A percentile compares a stretch with the other conserved stretches of the same genome.
Conservation (phyloP, 2,113 vertebrate species). For the Procavia capensis region DNA sequence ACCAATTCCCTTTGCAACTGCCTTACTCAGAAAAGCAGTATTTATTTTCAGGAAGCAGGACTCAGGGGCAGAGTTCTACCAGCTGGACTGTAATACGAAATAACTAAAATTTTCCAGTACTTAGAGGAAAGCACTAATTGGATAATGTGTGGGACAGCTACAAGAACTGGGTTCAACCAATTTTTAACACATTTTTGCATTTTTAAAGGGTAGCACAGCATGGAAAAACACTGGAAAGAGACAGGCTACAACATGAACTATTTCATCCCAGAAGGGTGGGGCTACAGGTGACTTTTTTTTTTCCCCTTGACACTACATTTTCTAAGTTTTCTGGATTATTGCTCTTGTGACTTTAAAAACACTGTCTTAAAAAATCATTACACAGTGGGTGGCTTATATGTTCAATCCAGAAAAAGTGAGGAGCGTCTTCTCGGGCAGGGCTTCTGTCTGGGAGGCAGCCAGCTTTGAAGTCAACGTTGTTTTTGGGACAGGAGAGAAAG, state of each 20-base stretch:
- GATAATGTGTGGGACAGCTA: conserved; percentile 53
- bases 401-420: neutral
- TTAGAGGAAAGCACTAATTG: conserved; percentile 52
- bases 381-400: neutral
- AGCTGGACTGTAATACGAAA: conserved; percentile 6
- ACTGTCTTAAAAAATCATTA: neutral
- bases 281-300: neutral
- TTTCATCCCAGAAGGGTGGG: neutral
- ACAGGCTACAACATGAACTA: neutral
- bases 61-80: neutral
- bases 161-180: neutral
- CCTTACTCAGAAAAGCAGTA: neutral
- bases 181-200: neutral
- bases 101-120: conserved; percentile 57
- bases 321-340: neutral
- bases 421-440: neutral
- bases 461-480: neutral
- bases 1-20: neutral
- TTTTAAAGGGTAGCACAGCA: conserved; percentile 5
- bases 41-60: neutral
- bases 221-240: neutral
- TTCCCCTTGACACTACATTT: neutral
- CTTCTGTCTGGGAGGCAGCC: neutral
- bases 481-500: neutral
- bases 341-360: neutral